Percentiles rank a stretch among this genome's conserved stretches.
These are phyloP conservation scores for Urosaurus nigricauda DNA, from an alignment of 2,797 vertebrate species.

Conservation along the genomic window DNA sequence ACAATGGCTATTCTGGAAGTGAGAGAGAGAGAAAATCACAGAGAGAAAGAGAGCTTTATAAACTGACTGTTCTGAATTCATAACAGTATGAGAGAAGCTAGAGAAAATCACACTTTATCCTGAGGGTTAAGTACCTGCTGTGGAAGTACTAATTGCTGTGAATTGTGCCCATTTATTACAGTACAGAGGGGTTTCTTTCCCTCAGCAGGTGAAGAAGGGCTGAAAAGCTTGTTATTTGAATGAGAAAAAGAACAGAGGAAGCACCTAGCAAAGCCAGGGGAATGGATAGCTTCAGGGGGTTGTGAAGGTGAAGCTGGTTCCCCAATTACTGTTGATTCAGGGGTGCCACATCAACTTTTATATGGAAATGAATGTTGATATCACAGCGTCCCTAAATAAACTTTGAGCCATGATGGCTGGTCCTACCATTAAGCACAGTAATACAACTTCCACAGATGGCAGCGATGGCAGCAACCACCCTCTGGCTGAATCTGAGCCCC, in stretches of 20 bases:
- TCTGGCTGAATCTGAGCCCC: too few relatives aligned
- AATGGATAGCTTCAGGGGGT: neutral
- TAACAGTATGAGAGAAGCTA: constrained; percentile 16
- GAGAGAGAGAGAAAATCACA: neutral
- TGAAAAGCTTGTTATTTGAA: constrained; percentile 19
- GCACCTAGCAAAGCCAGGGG: constrained; percentile 31
- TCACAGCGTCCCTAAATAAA: rapidly evolving
- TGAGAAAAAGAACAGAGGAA: neutral
- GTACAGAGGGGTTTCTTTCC: constrained; percentile 37
- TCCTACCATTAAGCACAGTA: neutral
- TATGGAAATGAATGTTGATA: neutral
- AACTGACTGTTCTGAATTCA: constrained; percentile 58
- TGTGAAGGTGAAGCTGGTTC: neutral
- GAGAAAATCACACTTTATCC: constrained; percentile 52
- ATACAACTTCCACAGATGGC: neutral
- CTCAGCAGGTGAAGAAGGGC: neutral
- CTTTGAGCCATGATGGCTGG: neutral
- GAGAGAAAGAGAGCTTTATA: neutral
- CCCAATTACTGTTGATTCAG: neutral
- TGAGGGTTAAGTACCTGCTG: constrained; percentile 68
- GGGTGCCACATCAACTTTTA: neutral
- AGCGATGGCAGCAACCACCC: neutral
- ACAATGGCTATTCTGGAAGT: constrained; percentile 27
- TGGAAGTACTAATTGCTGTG: constrained; percentile 67
- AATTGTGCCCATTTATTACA: constrained; percentile 61